Base-by-base conservation (phyloP, 2,888 invertebrate genomes). In the Macaria liturata region DNA sequence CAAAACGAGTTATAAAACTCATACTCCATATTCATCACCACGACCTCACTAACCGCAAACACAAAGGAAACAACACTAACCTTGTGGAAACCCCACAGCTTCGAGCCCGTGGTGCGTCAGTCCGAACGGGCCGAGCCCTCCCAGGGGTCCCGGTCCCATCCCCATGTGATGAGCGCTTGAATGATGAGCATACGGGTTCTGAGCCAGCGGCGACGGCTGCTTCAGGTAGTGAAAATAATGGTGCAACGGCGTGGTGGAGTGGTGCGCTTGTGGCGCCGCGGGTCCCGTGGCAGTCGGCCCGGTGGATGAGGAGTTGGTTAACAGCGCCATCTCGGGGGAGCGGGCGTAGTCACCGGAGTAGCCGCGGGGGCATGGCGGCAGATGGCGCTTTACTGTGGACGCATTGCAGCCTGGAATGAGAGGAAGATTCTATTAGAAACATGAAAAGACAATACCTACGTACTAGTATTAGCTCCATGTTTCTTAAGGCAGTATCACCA, bases 161-260 rank as follows among this genome's bases (percentile, higher is more conserved):
- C 84, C 93, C 93, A 85, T 92, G 69, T 93, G 89, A 67, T 93
- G 88, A 5, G 92, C 86, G 68, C 91, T 83, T 34, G 89, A 83
- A 64, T 87, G 91, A 63, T 87, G 92, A 46, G 85, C 92, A 71
- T 88, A 92, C 0, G 88, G 92, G 66, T 87, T 92, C 78, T 88
- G 91, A 3, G 91, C 83, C 32, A 92, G 71, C 48, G 92, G 92
- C 60, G 89, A 89, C 46, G 93, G 93, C 72, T 92, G 93, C 78
- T 93, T 93, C 74, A 93, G 81, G 67, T 93, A 93, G 57, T 93
- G 93, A 76, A 93, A 93, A 74, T 92, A 93, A 70, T 93, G 92
- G 57, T 91, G 92, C 4, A 91, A 80, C 4, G 92, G 93, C 57
- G 94, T 93, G 61, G 93, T 85, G 3, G 93, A 85, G 62, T 93